Conservation (phyloP, 1,140 invertebrate genomes). For the Colletes latitarsis region DNA sequence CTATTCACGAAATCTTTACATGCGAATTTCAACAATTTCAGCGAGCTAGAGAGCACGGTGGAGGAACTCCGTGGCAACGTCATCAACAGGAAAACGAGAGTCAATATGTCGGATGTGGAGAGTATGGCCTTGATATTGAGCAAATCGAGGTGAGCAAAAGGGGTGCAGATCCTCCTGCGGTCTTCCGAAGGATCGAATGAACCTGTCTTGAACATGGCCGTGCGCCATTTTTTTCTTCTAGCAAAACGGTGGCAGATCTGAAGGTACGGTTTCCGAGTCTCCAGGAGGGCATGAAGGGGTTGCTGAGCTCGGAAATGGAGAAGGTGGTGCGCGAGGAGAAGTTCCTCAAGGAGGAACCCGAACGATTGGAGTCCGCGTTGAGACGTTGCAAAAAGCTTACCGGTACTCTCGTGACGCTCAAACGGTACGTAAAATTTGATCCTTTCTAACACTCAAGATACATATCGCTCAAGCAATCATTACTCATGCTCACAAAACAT, state of each 20-base stretch:
- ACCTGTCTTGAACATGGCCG: neutral
- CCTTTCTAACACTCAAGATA: too few relatives aligned
- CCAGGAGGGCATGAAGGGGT: conserved; percentile 93
- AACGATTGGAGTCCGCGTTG: conserved; percentile 93
- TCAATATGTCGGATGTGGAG: conserved; percentile 98
- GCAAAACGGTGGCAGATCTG: conserved; percentile 96
- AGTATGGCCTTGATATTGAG: conserved; percentile 96
- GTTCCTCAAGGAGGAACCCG: conserved; percentile 97
- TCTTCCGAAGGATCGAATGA: too few relatives aligned
- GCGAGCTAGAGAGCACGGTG: conserved; percentile 96
- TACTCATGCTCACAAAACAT: too few relatives aligned
- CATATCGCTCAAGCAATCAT: too few relatives aligned
- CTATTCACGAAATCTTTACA: too few relatives aligned
- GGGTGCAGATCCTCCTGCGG: too few relatives aligned
- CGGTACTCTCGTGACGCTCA: conserved; percentile 96
- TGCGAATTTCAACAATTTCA: conserved; percentile 19
- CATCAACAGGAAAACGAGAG: conserved; percentile 95
- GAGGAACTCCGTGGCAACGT: conserved; percentile 97
- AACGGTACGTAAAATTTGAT: conserved; percentile 86
- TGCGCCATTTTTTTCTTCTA: conserved; percentile 66
- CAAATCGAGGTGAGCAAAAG: conserved; percentile 85
- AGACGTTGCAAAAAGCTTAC: conserved; percentile 97
- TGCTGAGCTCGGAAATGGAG: conserved; percentile 96
- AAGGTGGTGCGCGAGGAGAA: conserved; percentile 96
- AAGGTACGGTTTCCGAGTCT: conserved; percentile 95